These are phyloP conservation scores for Hirudinaria manillensis DNA, from an alignment of 2,888 invertebrate species.

Conservation along the genomic window DNA sequence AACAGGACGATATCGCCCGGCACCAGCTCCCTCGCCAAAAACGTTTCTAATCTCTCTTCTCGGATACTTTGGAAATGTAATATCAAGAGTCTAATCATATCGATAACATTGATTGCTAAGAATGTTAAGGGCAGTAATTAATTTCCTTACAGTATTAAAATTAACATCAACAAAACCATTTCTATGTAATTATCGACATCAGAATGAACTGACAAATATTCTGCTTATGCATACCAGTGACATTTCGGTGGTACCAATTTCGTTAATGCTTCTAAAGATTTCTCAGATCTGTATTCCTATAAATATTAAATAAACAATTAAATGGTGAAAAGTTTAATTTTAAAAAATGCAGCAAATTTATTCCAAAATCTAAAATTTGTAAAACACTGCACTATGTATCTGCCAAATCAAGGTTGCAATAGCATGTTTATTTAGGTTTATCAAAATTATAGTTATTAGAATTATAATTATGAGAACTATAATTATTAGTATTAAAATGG, in stretches of 20 bases:
- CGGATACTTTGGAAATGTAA: conserved; percentile 64
- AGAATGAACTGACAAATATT: too few species aligned
- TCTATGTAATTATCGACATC: too few species aligned
- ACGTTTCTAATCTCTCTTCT: conserved; percentile 77
- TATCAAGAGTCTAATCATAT: too few species aligned
- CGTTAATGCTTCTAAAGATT: conserved; percentile 89
- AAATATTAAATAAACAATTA: neutral
- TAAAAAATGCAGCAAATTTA: neutral
- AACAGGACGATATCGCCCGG: conserved; percentile 92
- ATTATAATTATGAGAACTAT: too few species aligned
- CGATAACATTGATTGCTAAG: neutral
- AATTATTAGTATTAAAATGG: too few species aligned
- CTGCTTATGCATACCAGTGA: conserved; percentile 63
- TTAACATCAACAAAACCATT: conserved; percentile 18
- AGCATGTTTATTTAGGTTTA: too few species aligned
- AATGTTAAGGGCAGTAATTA: neutral
- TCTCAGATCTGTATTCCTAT: conserved; percentile 80
- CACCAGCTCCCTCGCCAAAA: conserved; percentile 87
- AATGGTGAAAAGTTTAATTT: too few species aligned
- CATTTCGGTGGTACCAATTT: conserved; percentile 94
- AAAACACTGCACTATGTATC: too few species aligned
- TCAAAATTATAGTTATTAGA: too few species aligned
- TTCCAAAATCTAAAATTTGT: neutral
- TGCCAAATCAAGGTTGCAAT: too few species aligned
- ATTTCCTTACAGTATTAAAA: neutral